Percentiles rank a stretch among this genome's conserved stretches.
These are phyloP conservation scores for Anthoscopus minutus DNA, from an alignment of 2,113 vertebrate genomes.

Conservation along the genomic window DNA sequence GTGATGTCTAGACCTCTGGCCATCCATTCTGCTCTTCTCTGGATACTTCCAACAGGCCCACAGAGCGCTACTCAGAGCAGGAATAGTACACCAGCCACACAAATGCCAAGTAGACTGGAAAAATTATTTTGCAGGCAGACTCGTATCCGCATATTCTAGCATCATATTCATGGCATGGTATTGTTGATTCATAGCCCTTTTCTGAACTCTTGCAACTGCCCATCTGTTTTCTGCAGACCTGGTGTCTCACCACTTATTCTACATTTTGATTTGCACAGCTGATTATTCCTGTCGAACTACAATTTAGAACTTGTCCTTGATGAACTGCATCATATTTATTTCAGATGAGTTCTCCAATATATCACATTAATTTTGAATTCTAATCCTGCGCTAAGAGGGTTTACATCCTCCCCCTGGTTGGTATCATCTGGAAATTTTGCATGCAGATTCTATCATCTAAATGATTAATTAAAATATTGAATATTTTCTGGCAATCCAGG, in stretches of 20 bases:
- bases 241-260: slow-evolving; percentile 12
- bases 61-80: not conserved
- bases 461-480: slow-evolving; percentile 52
- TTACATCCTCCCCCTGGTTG: slow-evolving; percentile 1
- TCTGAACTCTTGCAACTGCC: slow-evolving; percentile 10
- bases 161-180: not conserved
- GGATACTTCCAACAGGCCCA: not conserved
- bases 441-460: slow-evolving; percentile 22
- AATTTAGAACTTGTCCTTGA: slow-evolving; percentile 6
- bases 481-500: slow-evolving; percentile 27
- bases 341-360: slow-evolving; percentile 17
- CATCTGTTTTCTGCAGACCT: slow-evolving; percentile 19
- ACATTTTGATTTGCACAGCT: slow-evolving; percentile 40
- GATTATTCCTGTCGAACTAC: slow-evolving; percentile 17
- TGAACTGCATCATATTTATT: slow-evolving; percentile 24
- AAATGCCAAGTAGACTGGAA: not conserved
- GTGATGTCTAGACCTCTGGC: not conserved
- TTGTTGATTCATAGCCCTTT: slow-evolving; percentile 2
- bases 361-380: slow-evolving; percentile 24
- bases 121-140: not conserved
- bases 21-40: not conserved
- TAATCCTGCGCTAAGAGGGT: slow-evolving; percentile 4
- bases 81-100: not conserved
- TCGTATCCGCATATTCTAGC: not conserved
- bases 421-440: slow-evolving; percentile 25